Evolutionary conservation across 1,140 invertebrate species (phyloP).

Genomic region (Phenacoccus solenopsis): DNA sequence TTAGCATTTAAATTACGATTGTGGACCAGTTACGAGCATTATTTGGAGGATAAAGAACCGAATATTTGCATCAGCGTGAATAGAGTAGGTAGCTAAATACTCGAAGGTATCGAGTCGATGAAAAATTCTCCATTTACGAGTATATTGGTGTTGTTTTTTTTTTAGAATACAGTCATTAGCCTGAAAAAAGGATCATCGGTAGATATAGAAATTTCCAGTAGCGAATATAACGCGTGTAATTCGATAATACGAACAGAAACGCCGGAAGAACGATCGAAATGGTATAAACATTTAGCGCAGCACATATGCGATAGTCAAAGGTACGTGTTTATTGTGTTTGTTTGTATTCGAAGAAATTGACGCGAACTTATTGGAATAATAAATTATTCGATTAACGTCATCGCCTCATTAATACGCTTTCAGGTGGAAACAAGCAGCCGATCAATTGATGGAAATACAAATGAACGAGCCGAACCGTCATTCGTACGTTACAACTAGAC

Average conservation of each 20-base stretch:
- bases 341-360: too few species aligned
- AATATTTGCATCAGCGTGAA: background rate
- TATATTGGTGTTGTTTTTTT: background rate
- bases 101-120: background rate
- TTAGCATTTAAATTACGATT: background rate
- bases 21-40: background rate
- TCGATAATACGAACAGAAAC: background rate
- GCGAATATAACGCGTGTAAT: background rate
- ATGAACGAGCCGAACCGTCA: conserved; percentile 6
- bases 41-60: background rate
- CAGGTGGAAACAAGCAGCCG: conserved; percentile 7
- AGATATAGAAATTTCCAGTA: background rate
- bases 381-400: background rate
- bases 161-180: background rate
- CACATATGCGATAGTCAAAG: background rate
- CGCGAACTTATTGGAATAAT: background rate
- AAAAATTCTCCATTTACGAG: background rate
- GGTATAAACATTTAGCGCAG: conserved; percentile 1
- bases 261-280: background rate
- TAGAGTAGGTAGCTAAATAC: background rate
- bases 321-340: background rate
- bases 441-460: conserved; percentile 6
- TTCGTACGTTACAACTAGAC: background rate
- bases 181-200: background rate
- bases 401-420: background rate